A percentile compares a stretch with the other conserved stretches of the same genome.
Evolutionary conservation across 1,140 invertebrate genomes (phyloP).

Genomic region (Drosophila biarmipes): DNA sequence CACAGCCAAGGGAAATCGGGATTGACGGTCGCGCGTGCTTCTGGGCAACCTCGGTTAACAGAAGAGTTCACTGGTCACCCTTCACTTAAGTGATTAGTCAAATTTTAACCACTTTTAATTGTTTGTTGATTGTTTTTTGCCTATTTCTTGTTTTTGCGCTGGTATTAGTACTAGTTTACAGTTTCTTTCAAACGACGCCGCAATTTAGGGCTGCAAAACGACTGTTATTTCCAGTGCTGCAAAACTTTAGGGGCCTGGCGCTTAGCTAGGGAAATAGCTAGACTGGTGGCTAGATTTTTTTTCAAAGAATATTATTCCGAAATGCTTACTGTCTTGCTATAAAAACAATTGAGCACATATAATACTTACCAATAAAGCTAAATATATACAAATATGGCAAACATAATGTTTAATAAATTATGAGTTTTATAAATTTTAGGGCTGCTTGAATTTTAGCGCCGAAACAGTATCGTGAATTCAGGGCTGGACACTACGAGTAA

Average conservation of each 20-base stretch:
- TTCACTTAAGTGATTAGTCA: not conserved
- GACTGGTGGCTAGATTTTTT: not conserved
- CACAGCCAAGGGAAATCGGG: not conserved
- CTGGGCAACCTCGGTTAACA: constrained; percentile 6
- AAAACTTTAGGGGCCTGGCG: constrained; percentile 1
- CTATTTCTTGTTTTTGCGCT: constrained; percentile 54
- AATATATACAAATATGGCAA: no score
- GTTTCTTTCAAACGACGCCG: constrained; percentile 80
- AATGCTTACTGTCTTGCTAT: not conserved
- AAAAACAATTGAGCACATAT: not conserved
- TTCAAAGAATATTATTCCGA: not conserved
- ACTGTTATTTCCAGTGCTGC: constrained; percentile 44
- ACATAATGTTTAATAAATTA: no score
- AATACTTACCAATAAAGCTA: no score
- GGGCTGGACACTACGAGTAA: not conserved
- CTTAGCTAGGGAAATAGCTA: not conserved
- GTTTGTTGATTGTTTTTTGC: constrained; percentile 14
- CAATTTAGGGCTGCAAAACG: constrained; percentile 56
- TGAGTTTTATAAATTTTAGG: no score
- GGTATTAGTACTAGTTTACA: constrained; percentile 77
- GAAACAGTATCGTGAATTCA: not conserved
- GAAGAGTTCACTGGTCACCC: not conserved
- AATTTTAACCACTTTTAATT: not conserved
- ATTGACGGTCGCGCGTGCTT: constrained; percentile 7
- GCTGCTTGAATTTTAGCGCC: not conserved